Evolutionary conservation across 2,888 invertebrate genomes (phyloP).

Genomic region (Drosophila engyochracea): DNA sequence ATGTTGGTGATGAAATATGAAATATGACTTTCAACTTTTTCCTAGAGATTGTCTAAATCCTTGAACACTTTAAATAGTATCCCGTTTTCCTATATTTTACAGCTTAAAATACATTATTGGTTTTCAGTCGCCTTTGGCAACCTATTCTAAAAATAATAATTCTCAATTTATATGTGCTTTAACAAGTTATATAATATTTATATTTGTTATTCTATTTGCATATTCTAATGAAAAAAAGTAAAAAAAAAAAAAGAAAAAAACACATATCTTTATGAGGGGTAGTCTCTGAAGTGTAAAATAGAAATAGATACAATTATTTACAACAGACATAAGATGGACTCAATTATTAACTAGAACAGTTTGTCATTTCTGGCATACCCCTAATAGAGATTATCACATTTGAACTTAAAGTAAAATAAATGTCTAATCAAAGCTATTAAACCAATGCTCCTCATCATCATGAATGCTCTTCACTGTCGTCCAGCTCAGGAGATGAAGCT

Average conservation of each 20-base stretch:
- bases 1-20: not conserved
- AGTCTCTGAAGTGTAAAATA: not conserved
- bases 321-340: not conserved
- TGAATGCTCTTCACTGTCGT: not conserved
- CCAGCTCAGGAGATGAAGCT: constrained; percentile 25
- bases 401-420: not conserved
- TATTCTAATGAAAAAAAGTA: constrained; percentile 2
- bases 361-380: constrained; percentile 16
- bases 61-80: not conserved
- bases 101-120: too few relatives aligned
- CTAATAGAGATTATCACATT: constrained; percentile 41
- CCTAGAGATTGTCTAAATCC: not conserved
- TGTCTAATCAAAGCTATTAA: not conserved
- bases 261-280: not conserved
- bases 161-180: not conserved
- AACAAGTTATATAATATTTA: not conserved
- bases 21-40: not conserved
- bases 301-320: not conserved
- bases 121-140: too few relatives aligned
- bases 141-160: not conserved
- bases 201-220: constrained; percentile 17
- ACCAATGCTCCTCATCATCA: not conserved
- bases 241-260: not conserved
- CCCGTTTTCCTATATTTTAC: too few relatives aligned
- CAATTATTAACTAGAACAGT: not conserved